These are phyloP conservation scores for Cyclophora albipunctata DNA, from an alignment of 2,888 invertebrate species.

Conservation along the genomic window DNA sequence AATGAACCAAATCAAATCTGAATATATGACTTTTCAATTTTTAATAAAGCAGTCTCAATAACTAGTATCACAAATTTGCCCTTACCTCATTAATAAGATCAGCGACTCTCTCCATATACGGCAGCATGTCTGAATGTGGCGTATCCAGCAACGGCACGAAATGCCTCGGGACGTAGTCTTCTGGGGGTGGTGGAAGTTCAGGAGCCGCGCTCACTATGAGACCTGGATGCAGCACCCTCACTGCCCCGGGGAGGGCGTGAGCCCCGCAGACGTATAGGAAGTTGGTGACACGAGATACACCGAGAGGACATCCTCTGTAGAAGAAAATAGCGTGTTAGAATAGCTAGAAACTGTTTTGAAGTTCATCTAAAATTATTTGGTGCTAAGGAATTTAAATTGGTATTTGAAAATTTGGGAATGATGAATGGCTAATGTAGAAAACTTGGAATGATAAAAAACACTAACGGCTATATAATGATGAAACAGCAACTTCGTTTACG, in stretches of 20 bases:
- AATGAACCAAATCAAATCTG: background rate
- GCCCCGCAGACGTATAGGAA: conserved; percentile 87
- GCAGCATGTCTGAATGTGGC: conserved; percentile 81
- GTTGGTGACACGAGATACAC: conserved; percentile 82
- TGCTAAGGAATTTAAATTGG: too few species aligned
- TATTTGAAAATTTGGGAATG: too few species aligned
- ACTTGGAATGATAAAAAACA: too few species aligned
- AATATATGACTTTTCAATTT: too few species aligned
- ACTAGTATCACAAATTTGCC: too few species aligned
- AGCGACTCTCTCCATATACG: conserved; percentile 84
- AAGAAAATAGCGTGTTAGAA: conserved; percentile 6
- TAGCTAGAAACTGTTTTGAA: background rate
- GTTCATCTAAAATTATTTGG: too few species aligned
- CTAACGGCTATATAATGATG: too few species aligned
- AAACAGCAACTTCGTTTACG: too few species aligned
- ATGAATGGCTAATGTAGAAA: too few species aligned
- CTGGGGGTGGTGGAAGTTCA: conserved; percentile 83
- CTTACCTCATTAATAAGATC: conserved; percentile 84
- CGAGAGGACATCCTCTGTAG: conserved; percentile 69
- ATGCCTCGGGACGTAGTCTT: conserved; percentile 77
- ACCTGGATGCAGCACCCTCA: conserved; percentile 81
- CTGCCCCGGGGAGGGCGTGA: conserved; percentile 80
- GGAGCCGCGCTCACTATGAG: conserved; percentile 89
- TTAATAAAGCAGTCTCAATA: too few species aligned
- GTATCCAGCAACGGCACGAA: conserved; percentile 85